Evolutionary conservation across 2,888 invertebrate species (phyloP).

Genomic region (Drosophila atroscutellata): DNA sequence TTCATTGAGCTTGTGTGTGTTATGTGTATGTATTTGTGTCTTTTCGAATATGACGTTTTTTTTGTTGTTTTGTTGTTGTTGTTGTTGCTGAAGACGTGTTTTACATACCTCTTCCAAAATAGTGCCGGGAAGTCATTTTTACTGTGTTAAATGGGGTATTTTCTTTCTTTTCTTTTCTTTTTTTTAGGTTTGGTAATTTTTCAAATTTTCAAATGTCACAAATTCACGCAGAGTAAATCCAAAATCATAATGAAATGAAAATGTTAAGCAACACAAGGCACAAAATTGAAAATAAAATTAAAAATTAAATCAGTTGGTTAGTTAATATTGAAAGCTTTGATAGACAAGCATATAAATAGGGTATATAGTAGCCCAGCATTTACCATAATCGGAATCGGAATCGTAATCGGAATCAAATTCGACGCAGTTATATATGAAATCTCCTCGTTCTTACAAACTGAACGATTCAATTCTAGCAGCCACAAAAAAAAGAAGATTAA

Average conservation of each 20-base stretch:
- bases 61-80: slow-evolving; percentile 24
- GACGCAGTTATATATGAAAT: not conserved
- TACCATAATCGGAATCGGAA: not conserved
- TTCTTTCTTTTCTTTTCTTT: slow-evolving; percentile 20
- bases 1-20: slow-evolving; percentile 24
- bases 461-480: not conserved
- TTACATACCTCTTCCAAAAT: slow-evolving; percentile 85
- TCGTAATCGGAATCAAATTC: not conserved
- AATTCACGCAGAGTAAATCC: slow-evolving; percentile 24
- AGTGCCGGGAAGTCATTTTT: slow-evolving; percentile 85
- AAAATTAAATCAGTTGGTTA: slow-evolving; percentile 22
- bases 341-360: slow-evolving; percentile 3
- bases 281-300: slow-evolving; percentile 19
- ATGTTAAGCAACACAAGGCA: slow-evolving; percentile 5
- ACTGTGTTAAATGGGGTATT: slow-evolving; percentile 70
- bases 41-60: slow-evolving; percentile 9
- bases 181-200: not conserved
- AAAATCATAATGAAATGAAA: slow-evolving; percentile 27
- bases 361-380: slow-evolving; percentile 9
- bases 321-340: slow-evolving; percentile 13
- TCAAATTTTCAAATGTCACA: slow-evolving; percentile 21
- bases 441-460: not conserved
- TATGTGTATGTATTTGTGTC: slow-evolving; percentile 25
- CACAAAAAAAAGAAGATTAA: not conserved
- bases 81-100: slow-evolving; percentile 58